Conservation (phyloP, 2,888 invertebrate genomes). For the Eubasilissa splendida region DNA sequence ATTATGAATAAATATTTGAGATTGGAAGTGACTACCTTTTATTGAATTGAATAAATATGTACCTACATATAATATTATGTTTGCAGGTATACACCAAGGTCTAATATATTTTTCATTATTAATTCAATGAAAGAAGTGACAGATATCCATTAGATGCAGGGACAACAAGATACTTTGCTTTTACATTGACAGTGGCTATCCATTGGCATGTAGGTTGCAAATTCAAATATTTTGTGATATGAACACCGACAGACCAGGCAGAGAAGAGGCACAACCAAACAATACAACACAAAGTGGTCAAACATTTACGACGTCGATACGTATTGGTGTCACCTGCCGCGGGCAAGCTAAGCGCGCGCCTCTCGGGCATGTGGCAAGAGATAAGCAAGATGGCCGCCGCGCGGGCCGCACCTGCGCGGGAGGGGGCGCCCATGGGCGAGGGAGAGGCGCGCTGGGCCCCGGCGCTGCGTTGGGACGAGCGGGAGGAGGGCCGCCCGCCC, state of each 20-base stretch:
- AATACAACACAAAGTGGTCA: slow-evolving; percentile 61
- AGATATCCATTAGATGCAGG: no score
- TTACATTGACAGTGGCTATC: no score
- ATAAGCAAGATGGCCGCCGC: slow-evolving; percentile 96
- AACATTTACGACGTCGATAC: slow-evolving; percentile 71
- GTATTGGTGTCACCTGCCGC: slow-evolving; percentile 74
- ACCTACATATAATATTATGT: no score
- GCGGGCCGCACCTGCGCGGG: slow-evolving; percentile 94
- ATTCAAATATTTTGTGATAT: slow-evolving; percentile 1
- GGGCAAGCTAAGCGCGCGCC: slow-evolving; percentile 66
- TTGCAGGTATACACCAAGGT: no score
- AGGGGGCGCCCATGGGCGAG: slow-evolving; percentile 73
- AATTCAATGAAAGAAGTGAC: no score
- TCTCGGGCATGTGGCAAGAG: slow-evolving; percentile 85
- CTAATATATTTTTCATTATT: no score
- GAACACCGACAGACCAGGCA: slow-evolving; percentile 46
- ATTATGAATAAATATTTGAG: no score
- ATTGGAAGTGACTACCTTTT: no score
- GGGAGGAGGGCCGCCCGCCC: slow-evolving; percentile 72
- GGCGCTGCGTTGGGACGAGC: slow-evolving; percentile 75
- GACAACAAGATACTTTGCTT: no score
- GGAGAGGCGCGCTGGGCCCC: slow-evolving; percentile 70
- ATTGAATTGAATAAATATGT: no score
- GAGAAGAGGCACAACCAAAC: slow-evolving; percentile 60
- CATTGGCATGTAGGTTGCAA: no score